Base-by-base conservation (phyloP, 2,888 invertebrate species). In the Aricia artaxerxes region DNA sequence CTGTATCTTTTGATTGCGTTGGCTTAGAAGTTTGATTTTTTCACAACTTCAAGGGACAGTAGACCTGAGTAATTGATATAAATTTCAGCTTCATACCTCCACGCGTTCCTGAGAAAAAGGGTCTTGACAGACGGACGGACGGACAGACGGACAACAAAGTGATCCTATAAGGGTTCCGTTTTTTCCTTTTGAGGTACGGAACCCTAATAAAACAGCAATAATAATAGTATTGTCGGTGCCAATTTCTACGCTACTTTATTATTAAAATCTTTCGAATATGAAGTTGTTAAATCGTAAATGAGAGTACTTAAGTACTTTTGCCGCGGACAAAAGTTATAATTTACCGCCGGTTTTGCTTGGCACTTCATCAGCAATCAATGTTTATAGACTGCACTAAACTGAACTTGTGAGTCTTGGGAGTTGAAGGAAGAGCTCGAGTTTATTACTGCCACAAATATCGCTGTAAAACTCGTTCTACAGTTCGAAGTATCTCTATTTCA, bases 261-360 rank as follows among this genome's bases (percentile, higher is more conserved):
- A 13, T n/a, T 24, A 16, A n/a, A 61, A 7, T 61, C 61, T 7
- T n/a, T 61, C 61, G 61, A 61, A 61, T 7, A 24, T n/a, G 61
- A 61, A 57, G 61, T 61, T 61, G 61, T 61, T 61, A 61, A 61
- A 61, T n/a, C 61, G 61, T 60, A 60, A 60, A 60, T 7, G n/a
- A 24, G 61, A 16, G 24, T 16, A 61, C 61, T n/a, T 61, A 24
- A 16, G 24, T 16, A 61, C 61, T n/a, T 61, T n/a, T 24, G 6
- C 7, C 16, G 61, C 61, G 16, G 57, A 57, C 57, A 57, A 57
- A 61, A 61, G 61, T 61, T 61, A 61, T 61, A 24, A 61, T 61
- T 61, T 61, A 61, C 61, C 61, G 61, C 16, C 61, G 7, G n/a
- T n/a, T 24, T 60, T 60, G 60, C 60, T 60, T 60, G 60, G 60